Evolutionary conservation across 1,140 invertebrate species (phyloP).

Genomic region (Lanistes nyassanus): DNA sequence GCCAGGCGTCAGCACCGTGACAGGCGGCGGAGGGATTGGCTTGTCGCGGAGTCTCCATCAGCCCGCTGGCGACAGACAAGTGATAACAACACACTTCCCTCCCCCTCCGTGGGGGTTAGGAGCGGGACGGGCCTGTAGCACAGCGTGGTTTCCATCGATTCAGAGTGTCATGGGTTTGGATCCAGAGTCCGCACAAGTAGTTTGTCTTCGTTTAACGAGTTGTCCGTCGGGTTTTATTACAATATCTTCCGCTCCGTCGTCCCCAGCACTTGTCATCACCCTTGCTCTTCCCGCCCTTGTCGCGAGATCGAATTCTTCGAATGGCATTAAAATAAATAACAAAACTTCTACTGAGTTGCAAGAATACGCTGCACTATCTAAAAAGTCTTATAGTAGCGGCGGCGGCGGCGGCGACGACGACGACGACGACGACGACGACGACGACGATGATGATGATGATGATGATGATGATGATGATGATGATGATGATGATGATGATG

Average conservation of each 20-base stretch:
- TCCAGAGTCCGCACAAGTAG: too few species aligned
- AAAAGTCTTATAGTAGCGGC: neutral
- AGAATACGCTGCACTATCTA: neutral
- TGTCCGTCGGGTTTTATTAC: too few species aligned
- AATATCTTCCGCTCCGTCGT: neutral
- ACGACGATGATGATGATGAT: neutral
- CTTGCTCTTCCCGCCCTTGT: neutral
- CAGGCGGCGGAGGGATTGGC: too few species aligned
- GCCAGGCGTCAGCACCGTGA: too few species aligned
- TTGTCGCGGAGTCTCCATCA: too few species aligned
- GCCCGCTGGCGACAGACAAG: too few species aligned
- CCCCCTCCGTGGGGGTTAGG: too few species aligned
- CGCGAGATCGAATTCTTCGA: neutral
- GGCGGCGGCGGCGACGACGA: neutral
- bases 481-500: conserved; percentile 6
- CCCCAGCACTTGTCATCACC: neutral
- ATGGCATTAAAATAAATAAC: neutral
- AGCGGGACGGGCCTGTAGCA: too few species aligned
- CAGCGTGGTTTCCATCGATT: too few species aligned
- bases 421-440: neutral
- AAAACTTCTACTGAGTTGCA: neutral
- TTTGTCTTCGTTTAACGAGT: too few species aligned
- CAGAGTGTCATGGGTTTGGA: too few species aligned
- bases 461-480: conserved; percentile 6
- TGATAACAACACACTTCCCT: too few species aligned